These are phyloP conservation scores for Eledone cirrhosa DNA, from an alignment of 2,888 invertebrate genomes.

Conservation along the genomic window DNA sequence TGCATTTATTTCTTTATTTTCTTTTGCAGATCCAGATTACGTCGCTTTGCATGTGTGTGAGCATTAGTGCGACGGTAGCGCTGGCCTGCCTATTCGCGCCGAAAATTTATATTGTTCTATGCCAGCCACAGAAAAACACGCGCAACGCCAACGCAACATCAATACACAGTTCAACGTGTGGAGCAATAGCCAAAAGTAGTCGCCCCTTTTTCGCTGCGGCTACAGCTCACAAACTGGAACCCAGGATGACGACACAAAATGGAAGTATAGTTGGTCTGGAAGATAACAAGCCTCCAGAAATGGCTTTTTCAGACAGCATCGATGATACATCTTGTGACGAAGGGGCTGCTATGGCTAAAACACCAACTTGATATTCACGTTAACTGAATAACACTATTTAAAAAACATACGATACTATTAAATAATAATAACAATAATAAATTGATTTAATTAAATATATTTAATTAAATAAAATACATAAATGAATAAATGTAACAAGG, in stretches of 20 bases:
- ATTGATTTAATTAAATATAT: not conserved
- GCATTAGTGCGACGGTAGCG: slow-evolving; percentile 76
- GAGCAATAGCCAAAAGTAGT: slow-evolving; percentile 35
- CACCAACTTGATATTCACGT: slow-evolving; percentile 39
- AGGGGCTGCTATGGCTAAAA: slow-evolving; percentile 38
- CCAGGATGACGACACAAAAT: slow-evolving; percentile 39
- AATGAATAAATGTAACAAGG: not conserved
- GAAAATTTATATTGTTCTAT: slow-evolving; percentile 78
- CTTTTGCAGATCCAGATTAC: slow-evolving; percentile 75
- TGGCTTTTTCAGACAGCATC: slow-evolving; percentile 51
- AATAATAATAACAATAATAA: not conserved
- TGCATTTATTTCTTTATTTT: not conserved
- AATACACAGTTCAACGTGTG: slow-evolving; percentile 61
- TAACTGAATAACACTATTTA: slow-evolving; percentile 14
- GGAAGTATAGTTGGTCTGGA: slow-evolving; percentile 40
- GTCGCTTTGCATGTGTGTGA: slow-evolving; percentile 77
- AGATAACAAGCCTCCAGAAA: slow-evolving; percentile 42
- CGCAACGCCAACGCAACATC: slow-evolving; percentile 69
- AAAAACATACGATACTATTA: not conserved
- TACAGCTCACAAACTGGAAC: slow-evolving; percentile 33
- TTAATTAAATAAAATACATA: not conserved
- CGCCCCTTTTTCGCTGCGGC: slow-evolving; percentile 39
- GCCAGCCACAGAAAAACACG: slow-evolving; percentile 79
- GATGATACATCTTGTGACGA: slow-evolving; percentile 52
- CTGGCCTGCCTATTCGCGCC: slow-evolving; percentile 78